A percentile compares a stretch with the other conserved stretches of the same genome.
Evolutionary conservation across 1,140 invertebrate genomes (phyloP).

Genomic region (Bombyx mandarina): DNA sequence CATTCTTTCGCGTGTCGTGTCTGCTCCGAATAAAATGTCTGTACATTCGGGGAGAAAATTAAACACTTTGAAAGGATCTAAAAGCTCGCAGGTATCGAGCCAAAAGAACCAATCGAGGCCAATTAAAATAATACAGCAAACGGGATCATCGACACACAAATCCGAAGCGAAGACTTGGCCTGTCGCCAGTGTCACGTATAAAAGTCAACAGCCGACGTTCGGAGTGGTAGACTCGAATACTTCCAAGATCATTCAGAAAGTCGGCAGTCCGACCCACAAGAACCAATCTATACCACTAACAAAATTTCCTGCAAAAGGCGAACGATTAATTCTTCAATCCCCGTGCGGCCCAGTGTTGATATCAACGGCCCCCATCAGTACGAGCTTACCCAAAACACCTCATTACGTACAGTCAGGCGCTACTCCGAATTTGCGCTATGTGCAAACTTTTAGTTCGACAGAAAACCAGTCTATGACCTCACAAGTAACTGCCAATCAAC

Average conservation of each 20-base stretch:
- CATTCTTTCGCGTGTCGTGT: constrained; percentile 59
- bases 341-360: constrained; percentile 57
- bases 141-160: constrained; percentile 46
- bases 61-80: constrained; percentile 52
- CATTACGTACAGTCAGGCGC: constrained; percentile 61
- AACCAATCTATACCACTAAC: constrained; percentile 38
- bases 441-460: constrained; percentile 55
- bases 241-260: constrained; percentile 60
- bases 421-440: constrained; percentile 58
- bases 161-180: constrained; percentile 53
- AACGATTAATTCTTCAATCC: constrained; percentile 57
- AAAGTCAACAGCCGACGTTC: constrained; percentile 39
- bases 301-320: constrained; percentile 49
- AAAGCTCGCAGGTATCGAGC: constrained; percentile 41
- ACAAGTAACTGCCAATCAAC: constrained; percentile 61
- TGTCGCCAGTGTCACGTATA: constrained; percentile 49
- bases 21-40: constrained; percentile 59
- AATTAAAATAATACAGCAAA: constrained; percentile 59
- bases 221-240: constrained; percentile 42
- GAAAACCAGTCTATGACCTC: constrained; percentile 53
- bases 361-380: constrained; percentile 50
- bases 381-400: constrained; percentile 51
- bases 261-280: constrained; percentile 52
- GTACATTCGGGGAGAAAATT: constrained; percentile 59
- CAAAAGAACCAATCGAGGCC: constrained; percentile 58